Conservation (phyloP, 2,888 invertebrate genomes). For the Augochlorella aurata region DNA sequence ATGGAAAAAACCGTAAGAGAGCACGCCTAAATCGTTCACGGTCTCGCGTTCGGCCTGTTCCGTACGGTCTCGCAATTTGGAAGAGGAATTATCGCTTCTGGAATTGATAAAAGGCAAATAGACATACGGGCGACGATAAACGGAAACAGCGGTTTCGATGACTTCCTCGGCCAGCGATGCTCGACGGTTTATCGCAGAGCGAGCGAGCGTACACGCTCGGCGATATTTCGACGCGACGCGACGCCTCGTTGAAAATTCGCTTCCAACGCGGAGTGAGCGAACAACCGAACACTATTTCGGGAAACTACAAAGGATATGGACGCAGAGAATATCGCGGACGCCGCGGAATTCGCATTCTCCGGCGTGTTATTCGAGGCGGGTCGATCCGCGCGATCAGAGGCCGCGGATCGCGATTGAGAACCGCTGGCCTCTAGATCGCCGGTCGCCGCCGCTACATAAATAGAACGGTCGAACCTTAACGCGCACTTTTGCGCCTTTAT, state of each 20-base stretch:
- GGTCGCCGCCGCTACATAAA: conserved; percentile 68
- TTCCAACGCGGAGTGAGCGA: background rate
- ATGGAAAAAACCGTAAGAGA: conserved; percentile 20
- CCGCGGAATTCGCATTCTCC: background rate
- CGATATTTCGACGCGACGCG: background rate
- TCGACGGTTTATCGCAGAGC: conserved; percentile 25
- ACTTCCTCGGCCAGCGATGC: conserved; percentile 50
- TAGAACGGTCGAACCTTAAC: conserved; percentile 72
- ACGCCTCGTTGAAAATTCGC: background rate
- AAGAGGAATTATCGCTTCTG: conserved; percentile 66
- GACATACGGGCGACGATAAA: conserved; percentile 66
- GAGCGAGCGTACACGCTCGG: background rate
- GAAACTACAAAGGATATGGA: background rate
- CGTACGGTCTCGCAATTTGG: conserved; percentile 60
- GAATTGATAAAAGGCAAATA: conserved; percentile 70
- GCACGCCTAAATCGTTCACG: background rate
- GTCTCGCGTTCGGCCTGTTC: conserved; percentile 18
- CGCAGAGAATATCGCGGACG: background rate
- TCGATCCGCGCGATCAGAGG: conserved; percentile 1
- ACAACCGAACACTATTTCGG: background rate
- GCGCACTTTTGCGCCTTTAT: conserved; percentile 72
- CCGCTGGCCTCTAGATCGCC: conserved; percentile 65
- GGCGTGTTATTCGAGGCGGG: background rate
- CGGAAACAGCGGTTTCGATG: conserved; percentile 55
- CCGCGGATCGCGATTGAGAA: conserved; percentile 63